Percentiles rank a stretch among this genome's conserved stretches.
Conservation (phyloP, 1,140 invertebrate species). For the Drosophila leontia region DNA sequence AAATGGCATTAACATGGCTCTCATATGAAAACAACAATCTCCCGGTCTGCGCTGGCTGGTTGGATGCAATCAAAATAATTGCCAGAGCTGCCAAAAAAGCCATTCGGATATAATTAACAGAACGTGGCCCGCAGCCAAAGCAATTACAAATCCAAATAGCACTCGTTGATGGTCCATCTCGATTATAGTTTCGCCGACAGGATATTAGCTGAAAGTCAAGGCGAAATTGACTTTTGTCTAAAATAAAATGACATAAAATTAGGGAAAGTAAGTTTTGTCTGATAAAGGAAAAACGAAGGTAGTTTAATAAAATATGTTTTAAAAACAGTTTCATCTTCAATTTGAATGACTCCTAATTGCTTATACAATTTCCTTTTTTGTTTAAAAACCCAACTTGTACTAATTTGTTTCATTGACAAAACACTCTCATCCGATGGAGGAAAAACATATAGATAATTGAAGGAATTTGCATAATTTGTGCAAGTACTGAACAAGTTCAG, state of each 20-base stretch:
- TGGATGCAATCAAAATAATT: constrained; percentile 65
- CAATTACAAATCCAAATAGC: constrained; percentile 76
- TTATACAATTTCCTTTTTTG: not conserved
- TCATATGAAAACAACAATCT: constrained; percentile 17
- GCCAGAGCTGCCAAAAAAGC: constrained; percentile 57
- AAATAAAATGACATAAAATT: not conserved
- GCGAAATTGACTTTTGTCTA: constrained; percentile 60
- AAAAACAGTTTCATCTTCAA: not conserved
- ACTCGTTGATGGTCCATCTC: constrained; percentile 51
- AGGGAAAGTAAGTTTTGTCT: not conserved
- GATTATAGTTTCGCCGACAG: constrained; percentile 78
- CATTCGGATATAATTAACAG: constrained; percentile 78
- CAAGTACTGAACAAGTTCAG: constrained; percentile 11
- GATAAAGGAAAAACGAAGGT: not conserved
- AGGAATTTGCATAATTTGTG: constrained; percentile 46
- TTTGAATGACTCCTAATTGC: not conserved
- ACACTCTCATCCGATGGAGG: not conserved
- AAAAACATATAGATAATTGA: constrained; percentile 35
- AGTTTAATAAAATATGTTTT: not conserved
- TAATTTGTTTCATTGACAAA: constrained; percentile 71
- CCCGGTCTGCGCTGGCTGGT: constrained; percentile 7
- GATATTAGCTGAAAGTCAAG: constrained; percentile 75
- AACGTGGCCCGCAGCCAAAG: constrained; percentile 57
- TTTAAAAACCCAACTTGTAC: constrained; percentile 8
- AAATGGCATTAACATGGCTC: constrained; percentile 53